Percentiles rank a stretch among this genome's conserved stretches.
Conservation (phyloP, 2,113 vertebrate species). For the Coreoperca whiteheadi region DNA sequence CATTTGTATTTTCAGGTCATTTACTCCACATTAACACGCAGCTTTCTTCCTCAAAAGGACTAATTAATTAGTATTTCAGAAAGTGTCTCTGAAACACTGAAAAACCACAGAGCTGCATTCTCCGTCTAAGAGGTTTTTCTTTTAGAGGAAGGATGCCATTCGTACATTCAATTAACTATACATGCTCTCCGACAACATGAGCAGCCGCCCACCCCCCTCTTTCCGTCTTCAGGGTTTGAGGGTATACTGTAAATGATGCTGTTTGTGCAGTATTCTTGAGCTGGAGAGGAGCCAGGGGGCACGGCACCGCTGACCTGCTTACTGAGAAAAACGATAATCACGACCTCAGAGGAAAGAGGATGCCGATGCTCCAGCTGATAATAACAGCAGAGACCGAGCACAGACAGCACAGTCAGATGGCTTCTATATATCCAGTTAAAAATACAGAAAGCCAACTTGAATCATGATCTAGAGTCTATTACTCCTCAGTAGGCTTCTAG, state of each 20-base stretch:
- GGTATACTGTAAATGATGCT: constrained; percentile 48
- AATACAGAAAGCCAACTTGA: constrained; percentile 33
- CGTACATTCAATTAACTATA: constrained; percentile 32
- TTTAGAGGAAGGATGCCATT: constrained; percentile 6
- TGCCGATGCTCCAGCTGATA: constrained; percentile 36
- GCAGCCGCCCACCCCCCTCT: constrained; percentile 1
- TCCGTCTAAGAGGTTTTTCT: not conserved
- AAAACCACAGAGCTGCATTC: not conserved
- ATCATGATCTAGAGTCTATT: constrained; percentile 36
- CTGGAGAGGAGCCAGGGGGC: constrained; percentile 71
- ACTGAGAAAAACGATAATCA: constrained; percentile 66
- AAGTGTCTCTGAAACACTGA: not conserved
- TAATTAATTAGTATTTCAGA: constrained; percentile 26
- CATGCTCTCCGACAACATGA: constrained; percentile 24
- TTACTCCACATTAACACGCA: constrained; percentile 19
- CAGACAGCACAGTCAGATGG: constrained; percentile 38
- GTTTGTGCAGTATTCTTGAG: constrained; percentile 56
- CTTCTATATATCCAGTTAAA: constrained; percentile 21
- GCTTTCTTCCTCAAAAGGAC: constrained; percentile 14
- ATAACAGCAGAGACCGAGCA: constrained; percentile 27
- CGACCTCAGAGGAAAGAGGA: constrained; percentile 60
- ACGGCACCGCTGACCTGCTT: constrained; percentile 76
- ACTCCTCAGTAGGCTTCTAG: constrained; percentile 1
- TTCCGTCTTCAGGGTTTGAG: constrained; percentile 31
- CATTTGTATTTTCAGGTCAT: constrained; percentile 43